Evolutionary conservation across 2,888 invertebrate species (phyloP).

Genomic region (Patella depressa): DNA sequence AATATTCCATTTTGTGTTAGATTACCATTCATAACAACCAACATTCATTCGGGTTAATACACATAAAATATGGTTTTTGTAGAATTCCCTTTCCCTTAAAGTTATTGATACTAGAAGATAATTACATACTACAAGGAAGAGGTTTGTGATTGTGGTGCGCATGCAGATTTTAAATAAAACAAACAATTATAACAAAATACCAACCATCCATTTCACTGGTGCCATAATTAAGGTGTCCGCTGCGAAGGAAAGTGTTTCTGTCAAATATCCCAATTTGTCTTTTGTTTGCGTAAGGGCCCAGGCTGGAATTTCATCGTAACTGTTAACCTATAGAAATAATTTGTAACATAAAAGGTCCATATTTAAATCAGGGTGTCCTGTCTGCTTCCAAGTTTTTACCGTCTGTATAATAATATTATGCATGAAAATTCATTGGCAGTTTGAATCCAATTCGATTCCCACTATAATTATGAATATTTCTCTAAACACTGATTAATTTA

Average conservation of each 20-base stretch:
- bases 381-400: no score
- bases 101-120: no score
- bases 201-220: constrained; percentile 54
- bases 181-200: constrained; percentile 26
- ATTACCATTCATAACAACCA: no score
- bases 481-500: not conserved
- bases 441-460: not conserved
- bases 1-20: no score
- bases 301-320: constrained; percentile 49
- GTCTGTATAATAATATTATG: not conserved
- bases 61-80: no score
- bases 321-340: constrained; percentile 41
- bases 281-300: constrained; percentile 47
- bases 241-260: constrained; percentile 47
- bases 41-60: no score
- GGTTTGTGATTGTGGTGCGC: no score
- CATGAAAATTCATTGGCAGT: not conserved
- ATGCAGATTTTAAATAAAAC: not conserved
- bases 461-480: not conserved
- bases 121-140: no score
- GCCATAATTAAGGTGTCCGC: constrained; percentile 44
- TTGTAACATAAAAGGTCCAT: not conserved
- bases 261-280: constrained; percentile 49
- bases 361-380: no score
- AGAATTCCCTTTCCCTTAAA: no score